These are phyloP conservation scores for Erythrocercus mccallii DNA, from an alignment of 2,113 vertebrate species.

Conservation along the genomic window DNA sequence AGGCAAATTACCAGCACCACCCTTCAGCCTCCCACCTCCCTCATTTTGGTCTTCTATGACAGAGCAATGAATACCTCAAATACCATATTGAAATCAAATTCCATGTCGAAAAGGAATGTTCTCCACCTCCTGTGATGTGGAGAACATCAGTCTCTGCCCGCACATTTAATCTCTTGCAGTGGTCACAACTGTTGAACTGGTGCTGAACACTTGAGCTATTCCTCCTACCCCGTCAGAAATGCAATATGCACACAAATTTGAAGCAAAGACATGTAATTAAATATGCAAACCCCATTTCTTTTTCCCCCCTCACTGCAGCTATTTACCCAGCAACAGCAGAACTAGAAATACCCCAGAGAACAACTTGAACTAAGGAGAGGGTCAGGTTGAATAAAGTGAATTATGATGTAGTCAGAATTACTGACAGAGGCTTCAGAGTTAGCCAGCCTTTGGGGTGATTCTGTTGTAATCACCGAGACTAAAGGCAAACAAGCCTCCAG, in stretches of 20 bases:
- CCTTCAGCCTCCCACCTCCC: background rate
- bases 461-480: background rate
- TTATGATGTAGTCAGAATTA: background rate
- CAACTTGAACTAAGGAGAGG: background rate
- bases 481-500: background rate
- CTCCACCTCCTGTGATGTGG: background rate
- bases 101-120: background rate
- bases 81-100: background rate
- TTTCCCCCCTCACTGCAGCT: background rate
- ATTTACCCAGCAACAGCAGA: background rate
- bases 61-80: background rate
- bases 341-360: background rate
- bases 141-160: background rate
- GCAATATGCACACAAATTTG: background rate
- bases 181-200: background rate
- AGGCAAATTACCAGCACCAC: background rate
- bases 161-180: background rate
- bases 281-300: too few species aligned
- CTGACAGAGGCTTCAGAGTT: background rate
- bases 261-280: fast-evolving
- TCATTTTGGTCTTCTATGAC: background rate
- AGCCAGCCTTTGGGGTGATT: background rate
- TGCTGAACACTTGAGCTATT: background rate
- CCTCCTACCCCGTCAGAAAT: background rate
- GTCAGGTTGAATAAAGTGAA: background rate